Percentiles rank a stretch among this genome's conserved stretches.
These are phyloP conservation scores for Drosophila kokeensis DNA, from an alignment of 2,888 invertebrate species.

Conservation along the genomic window DNA sequence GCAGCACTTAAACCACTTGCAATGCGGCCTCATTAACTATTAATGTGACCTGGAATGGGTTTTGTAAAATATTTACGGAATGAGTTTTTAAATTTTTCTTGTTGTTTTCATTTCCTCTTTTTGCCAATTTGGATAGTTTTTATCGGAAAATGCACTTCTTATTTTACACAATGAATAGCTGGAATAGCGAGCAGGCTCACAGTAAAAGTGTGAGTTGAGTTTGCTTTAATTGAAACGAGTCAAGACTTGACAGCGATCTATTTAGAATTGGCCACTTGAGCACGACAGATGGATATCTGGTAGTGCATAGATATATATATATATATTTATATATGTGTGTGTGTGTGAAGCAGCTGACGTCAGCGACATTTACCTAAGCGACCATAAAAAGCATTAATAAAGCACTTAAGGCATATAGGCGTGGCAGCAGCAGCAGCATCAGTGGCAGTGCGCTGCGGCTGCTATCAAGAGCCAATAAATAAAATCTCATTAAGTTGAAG, in stretches of 20 bases:
- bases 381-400: constrained; percentile 67
- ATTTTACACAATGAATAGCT: neutral
- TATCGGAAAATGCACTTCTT: neutral
- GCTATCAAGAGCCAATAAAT: constrained; percentile 73
- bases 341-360: constrained; percentile 27
- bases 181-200: neutral
- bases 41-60: neutral
- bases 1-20: no score
- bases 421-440: constrained; percentile 3
- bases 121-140: neutral
- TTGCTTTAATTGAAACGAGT: constrained; percentile 13
- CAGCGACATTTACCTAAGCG: constrained; percentile 57
- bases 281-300: constrained; percentile 51
- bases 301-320: constrained; percentile 30
- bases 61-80: neutral
- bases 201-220: neutral
- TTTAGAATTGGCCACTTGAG: constrained; percentile 39
- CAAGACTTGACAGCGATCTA: constrained; percentile 30
- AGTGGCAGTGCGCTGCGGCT: constrained; percentile 19
- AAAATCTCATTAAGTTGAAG: constrained; percentile 74
- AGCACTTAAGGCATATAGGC: constrained; percentile 32
- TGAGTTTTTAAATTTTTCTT: neutral
- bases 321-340: constrained; percentile 19
- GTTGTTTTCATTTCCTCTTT: neutral
- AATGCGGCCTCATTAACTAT: neutral